These are phyloP conservation scores for Vicugna pacos DNA, from an alignment of 2,113 vertebrate genomes.

Conservation along the genomic window DNA sequence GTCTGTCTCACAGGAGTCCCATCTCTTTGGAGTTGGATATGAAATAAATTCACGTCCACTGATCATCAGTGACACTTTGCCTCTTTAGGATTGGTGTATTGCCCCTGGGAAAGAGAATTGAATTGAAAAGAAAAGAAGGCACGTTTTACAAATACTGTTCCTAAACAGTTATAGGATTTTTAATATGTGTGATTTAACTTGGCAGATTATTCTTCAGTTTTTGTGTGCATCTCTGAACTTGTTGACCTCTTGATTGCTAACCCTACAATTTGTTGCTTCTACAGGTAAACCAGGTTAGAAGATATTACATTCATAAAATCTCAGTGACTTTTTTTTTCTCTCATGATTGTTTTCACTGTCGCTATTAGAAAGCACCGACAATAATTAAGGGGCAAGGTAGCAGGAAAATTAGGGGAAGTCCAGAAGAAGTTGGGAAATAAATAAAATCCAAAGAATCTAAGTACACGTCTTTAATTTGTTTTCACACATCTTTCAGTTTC, in stretches of 20 bases:
- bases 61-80: background rate
- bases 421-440: background rate
- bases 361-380: background rate
- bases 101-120: background rate
- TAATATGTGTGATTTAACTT: background rate
- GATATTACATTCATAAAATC: background rate
- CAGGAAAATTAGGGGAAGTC: background rate
- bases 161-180: background rate
- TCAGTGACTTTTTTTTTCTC: background rate
- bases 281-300: background rate
- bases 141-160: background rate
- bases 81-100: background rate
- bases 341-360: background rate
- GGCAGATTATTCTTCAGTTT: background rate
- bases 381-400: background rate
- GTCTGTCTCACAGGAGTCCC: accelerated
- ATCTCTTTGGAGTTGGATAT: background rate
- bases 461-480: background rate
- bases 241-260: background rate
- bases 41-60: background rate
- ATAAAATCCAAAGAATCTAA: background rate
- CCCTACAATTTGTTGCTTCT: background rate
- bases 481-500: background rate
- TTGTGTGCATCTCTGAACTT: background rate
- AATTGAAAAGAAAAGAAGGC: background rate